phyloP scores from a whole-genome alignment of 2,113 vertebrate genomes.

The Loxodonta africana region DNA sequence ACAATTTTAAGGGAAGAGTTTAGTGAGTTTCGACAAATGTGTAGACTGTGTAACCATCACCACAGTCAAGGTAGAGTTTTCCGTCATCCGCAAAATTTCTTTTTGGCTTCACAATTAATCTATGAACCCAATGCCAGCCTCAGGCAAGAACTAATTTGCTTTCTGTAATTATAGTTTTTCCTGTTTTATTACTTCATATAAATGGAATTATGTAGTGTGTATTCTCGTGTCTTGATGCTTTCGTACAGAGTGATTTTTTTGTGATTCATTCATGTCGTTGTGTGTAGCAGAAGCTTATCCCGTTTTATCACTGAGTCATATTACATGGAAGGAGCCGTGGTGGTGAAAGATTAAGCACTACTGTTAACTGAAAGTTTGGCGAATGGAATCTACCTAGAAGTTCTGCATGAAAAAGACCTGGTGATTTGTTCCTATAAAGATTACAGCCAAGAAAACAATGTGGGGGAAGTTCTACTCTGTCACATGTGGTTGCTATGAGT shows the following conservation, averaged over 20 bases:
- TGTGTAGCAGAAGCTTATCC: background rate
- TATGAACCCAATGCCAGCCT: background rate
- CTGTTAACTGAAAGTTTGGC: background rate
- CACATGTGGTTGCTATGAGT: background rate
- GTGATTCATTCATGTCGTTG: background rate
- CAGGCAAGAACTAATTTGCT: background rate
- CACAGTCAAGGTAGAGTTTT: background rate
- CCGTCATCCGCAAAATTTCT: background rate
- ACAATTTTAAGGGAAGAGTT: background rate
- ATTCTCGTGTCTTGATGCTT: background rate
- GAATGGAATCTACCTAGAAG: fast-evolving
- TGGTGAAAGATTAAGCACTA: background rate
- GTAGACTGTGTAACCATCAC: background rate
- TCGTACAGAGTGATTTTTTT: background rate
- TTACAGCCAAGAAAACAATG: background rate
- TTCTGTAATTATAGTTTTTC: background rate
- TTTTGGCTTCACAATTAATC: background rate
- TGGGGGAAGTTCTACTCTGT: background rate
- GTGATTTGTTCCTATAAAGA: background rate
- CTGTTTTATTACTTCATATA: background rate
- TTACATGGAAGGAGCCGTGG: background rate
- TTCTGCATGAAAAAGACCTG: background rate
- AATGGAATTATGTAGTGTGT: background rate
- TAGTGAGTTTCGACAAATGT: background rate
- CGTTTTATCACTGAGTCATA: background rate